Evolutionary conservation across 2,113 vertebrate species (phyloP).

Genomic region (Engystomops pustulosus): DNA sequence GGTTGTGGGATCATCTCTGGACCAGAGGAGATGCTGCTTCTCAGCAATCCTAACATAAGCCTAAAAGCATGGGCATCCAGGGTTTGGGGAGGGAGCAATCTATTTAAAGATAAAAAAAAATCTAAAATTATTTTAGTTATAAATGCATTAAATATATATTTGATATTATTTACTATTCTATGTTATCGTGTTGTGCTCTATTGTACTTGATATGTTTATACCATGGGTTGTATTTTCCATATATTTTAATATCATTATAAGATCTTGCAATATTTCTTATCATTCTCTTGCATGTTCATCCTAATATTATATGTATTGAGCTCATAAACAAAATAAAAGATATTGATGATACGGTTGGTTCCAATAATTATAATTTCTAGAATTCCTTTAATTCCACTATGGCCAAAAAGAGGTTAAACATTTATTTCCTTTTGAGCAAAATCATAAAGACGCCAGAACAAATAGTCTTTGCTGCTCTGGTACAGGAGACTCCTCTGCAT

Average conservation of each 20-base stretch:
- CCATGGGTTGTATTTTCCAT: not conserved
- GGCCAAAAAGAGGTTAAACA: conserved; percentile 8
- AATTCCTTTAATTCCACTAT: not conserved
- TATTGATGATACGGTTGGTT: not conserved
- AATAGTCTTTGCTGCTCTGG: conserved; percentile 38
- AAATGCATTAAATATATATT: not conserved
- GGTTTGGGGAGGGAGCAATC: not conserved
- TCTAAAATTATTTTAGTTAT: too few relatives aligned
- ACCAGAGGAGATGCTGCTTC: not conserved
- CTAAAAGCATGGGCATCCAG: not conserved
- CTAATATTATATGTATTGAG: not conserved
- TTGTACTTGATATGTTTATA: not conserved
- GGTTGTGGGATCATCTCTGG: conserved; percentile 67
- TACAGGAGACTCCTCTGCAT: conserved; percentile 45
- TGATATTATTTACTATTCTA: too few relatives aligned
- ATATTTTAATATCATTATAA: not conserved
- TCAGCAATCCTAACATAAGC: conserved; percentile 9
- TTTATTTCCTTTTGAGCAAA: conserved; percentile 54
- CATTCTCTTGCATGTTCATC: not conserved
- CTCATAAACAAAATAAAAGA: too few relatives aligned
- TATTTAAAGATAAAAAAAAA: not conserved
- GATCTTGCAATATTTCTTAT: not conserved
- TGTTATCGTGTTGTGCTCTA: not conserved
- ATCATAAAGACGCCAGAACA: conserved; percentile 39
- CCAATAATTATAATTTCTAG: not conserved